Percentiles rank a stretch among this genome's conserved stretches.
These are phyloP conservation scores for Hydractinia symbiolongicarpus DNA, from an alignment of 30 jellyfish, hydroid and myxozoan genomes.

Conservation along the genomic window DNA sequence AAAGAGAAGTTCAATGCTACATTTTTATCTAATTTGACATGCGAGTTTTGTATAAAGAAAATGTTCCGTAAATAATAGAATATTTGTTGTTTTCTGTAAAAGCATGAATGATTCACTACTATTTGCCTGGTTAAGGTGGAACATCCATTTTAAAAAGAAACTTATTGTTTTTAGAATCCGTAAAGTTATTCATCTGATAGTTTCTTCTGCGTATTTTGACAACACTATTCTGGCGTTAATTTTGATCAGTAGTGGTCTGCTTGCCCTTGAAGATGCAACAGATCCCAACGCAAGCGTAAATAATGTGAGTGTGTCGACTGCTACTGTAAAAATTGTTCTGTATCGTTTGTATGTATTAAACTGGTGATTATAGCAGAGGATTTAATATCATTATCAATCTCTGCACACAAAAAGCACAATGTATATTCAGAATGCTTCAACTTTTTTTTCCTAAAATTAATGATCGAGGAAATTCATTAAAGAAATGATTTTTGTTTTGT, in stretches of 20 bases:
- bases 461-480: not conserved
- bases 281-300: slow-evolving; percentile 60
- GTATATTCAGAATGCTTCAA: no score
- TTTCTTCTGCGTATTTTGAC: slow-evolving; percentile 62
- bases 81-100: no score
- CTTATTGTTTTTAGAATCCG: slow-evolving; percentile 35
- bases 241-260: slow-evolving; percentile 69
- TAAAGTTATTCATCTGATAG: slow-evolving; percentile 52
- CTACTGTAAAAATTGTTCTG: not conserved
- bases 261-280: slow-evolving; percentile 71
- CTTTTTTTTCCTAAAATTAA: no score
- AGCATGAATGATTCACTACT: no score
- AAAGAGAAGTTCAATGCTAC: no score
- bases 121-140: no score
- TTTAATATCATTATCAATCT: not conserved
- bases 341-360: not conserved
- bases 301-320: slow-evolving; percentile 20
- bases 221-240: slow-evolving; percentile 48
- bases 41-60: no score
- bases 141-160: no score
- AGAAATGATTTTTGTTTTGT: not conserved
- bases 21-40: no score
- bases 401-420: no score
- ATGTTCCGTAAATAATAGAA: no score
- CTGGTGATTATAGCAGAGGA: not conserved